phyloP scores from a whole-genome alignment of 30 jellyfish, hydroid and myxozoan species.

The Rhopilema esculentum region DNA sequence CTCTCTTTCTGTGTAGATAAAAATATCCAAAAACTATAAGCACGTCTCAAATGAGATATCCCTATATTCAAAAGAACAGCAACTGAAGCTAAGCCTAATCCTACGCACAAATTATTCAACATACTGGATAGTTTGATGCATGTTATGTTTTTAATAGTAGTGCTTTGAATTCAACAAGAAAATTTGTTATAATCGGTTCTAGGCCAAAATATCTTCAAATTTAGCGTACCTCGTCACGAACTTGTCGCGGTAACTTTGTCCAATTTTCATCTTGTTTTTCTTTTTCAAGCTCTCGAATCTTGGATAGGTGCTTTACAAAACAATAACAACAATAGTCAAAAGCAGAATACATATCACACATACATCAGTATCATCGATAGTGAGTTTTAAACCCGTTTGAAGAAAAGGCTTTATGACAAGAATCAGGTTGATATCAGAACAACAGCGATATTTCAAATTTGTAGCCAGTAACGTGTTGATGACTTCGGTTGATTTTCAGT shows the following conservation, averaged over 20 bases:
- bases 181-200: too few species aligned
- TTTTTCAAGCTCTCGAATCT: slow-evolving; percentile 84
- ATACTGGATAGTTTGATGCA: background rate
- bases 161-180: too few species aligned
- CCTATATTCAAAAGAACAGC: too few species aligned
- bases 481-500: too few species aligned
- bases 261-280: slow-evolving; percentile 74
- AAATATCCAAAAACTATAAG: background rate
- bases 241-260: slow-evolving; percentile 72
- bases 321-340: background rate
- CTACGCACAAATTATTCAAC: too few species aligned
- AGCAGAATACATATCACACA: background rate
- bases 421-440: too few species aligned
- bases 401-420: too few species aligned
- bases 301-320: slow-evolving; percentile 61
- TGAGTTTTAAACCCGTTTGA: background rate
- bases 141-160: background rate
- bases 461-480: too few species aligned
- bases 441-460: too few species aligned
- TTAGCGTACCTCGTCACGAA: slow-evolving; percentile 79
- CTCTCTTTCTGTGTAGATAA: slow-evolving; percentile 69
- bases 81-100: too few species aligned
- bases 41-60: too few species aligned
- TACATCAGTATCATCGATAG: background rate
- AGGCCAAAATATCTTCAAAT: too few species aligned